A percentile compares a stretch with the other conserved stretches of the same genome.
Conservation (phyloP, 2,113 vertebrate species). For the Rhinogobius similis region DNA sequence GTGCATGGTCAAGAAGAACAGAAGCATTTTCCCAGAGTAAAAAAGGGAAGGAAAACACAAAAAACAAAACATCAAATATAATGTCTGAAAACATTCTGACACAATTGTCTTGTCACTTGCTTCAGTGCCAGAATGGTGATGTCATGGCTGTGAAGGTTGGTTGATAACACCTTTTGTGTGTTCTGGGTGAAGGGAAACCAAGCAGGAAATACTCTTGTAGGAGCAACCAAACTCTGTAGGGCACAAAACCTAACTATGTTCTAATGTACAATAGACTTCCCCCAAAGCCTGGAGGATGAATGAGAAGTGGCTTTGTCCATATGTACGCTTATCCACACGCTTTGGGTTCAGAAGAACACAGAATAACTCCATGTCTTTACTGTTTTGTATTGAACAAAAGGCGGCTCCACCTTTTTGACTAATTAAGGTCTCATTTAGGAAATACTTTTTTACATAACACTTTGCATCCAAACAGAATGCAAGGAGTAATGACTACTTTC, state of each 20-base stretch:
- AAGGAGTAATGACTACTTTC: too few species aligned
- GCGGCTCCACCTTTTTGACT: neutral
- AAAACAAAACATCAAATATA: constrained; percentile 17
- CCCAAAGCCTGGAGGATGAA: constrained; percentile 19
- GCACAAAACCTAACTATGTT: constrained; percentile 49
- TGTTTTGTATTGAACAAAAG: neutral
- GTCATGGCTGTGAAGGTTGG: constrained; percentile 10
- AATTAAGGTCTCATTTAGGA: neutral
- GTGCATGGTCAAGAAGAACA: constrained; percentile 22
- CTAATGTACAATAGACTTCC: constrained; percentile 53
- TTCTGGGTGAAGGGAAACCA: constrained; percentile 19
- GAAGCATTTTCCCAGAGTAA: constrained; percentile 12
- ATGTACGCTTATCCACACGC: neutral
- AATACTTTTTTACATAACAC: neutral
- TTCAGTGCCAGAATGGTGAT: neutral
- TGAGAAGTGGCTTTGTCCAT: constrained; percentile 7
- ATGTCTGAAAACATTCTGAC: constrained; percentile 17
- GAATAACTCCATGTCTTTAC: neutral
- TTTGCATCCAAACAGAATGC: neutral
- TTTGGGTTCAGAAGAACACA: neutral
- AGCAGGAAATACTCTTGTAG: constrained; percentile 27
- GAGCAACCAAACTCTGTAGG: constrained; percentile 19
- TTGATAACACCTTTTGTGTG: constrained; percentile 33
- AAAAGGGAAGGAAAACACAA: neutral
- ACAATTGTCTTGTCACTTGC: constrained; percentile 16